A percentile compares a stretch with the other conserved stretches of the same genome.
phyloP scores from a whole-genome alignment of 2,797 vertebrate genomes.

The Todus mexicanus region DNA sequence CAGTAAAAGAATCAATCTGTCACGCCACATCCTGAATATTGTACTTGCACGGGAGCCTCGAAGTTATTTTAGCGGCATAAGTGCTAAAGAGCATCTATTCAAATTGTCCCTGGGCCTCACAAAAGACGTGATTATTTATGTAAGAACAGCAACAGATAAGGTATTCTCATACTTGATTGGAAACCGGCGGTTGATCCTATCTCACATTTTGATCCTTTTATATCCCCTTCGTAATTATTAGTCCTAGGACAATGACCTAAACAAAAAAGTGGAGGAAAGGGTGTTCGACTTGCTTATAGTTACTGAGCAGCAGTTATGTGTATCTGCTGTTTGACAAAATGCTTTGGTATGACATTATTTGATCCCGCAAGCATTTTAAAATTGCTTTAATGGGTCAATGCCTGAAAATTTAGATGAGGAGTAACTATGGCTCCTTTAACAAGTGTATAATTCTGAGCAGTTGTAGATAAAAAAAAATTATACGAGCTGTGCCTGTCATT shows the following conservation, averaged over 20 bases:
- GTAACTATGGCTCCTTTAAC: neutral
- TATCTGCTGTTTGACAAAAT: neutral
- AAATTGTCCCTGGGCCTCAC: neutral
- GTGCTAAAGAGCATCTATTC: neutral
- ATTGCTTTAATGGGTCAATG: neutral
- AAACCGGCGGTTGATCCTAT: neutral
- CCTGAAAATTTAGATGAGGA: neutral
- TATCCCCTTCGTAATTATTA: neutral
- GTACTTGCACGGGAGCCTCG: neutral
- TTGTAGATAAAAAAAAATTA: neutral
- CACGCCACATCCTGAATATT: neutral
- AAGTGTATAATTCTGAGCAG: neutral
- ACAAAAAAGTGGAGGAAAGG: neutral
- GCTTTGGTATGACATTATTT: neutral
- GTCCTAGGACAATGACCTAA: neutral
- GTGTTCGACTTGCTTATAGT: neutral
- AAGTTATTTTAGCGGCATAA: neutral
- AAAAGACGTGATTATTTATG: neutral
- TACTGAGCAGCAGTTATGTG: neutral
- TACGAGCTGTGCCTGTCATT: neutral
- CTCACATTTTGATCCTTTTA: neutral
- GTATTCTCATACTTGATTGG: neutral
- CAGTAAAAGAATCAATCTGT: constrained; percentile 11
- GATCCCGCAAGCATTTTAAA: neutral
- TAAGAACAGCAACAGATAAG: neutral